phyloP scores from a whole-genome alignment of 2,888 invertebrate genomes.

The Morinoia aosen region DNA sequence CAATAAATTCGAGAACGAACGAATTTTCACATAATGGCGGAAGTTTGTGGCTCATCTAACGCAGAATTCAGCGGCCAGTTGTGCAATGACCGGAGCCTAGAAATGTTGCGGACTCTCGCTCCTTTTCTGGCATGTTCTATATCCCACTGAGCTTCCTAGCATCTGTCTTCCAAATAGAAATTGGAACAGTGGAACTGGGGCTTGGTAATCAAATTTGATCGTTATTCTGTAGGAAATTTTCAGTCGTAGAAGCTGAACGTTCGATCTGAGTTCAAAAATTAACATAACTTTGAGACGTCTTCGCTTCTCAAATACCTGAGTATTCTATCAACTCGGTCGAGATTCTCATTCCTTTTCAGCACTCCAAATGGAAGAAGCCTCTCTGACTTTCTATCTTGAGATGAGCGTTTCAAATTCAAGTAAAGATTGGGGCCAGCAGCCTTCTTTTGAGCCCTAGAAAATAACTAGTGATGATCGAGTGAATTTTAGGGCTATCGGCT shows the following conservation, averaged over 20 bases:
- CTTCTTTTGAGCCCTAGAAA: constrained; percentile 1
- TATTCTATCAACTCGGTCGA: not conserved
- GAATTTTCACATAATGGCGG: not conserved
- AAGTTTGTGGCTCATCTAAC: constrained; percentile 12
- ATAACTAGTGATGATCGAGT: not conserved
- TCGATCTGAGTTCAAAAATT: not conserved
- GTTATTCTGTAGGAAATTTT: not conserved
- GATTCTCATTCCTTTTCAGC: not conserved
- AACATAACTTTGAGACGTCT: not conserved
- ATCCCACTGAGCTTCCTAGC: not conserved
- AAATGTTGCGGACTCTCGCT: not conserved
- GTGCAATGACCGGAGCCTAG: constrained; percentile 1
- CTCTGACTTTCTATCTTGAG: not conserved
- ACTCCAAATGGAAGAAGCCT: not conserved
- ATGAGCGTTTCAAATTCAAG: not conserved
- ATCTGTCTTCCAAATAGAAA: not conserved
- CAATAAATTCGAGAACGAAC: not conserved
- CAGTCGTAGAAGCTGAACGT: not conserved
- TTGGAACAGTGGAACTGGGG: not conserved
- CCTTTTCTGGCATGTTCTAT: not conserved
- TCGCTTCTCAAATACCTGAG: not conserved
- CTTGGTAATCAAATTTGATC: not conserved
- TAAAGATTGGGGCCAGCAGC: constrained; percentile 2
- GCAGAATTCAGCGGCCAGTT: not conserved
- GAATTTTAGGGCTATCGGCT: not conserved